Conservation (phyloP, 2,888 invertebrate species). For the Leptinotarsa peninsularis region DNA sequence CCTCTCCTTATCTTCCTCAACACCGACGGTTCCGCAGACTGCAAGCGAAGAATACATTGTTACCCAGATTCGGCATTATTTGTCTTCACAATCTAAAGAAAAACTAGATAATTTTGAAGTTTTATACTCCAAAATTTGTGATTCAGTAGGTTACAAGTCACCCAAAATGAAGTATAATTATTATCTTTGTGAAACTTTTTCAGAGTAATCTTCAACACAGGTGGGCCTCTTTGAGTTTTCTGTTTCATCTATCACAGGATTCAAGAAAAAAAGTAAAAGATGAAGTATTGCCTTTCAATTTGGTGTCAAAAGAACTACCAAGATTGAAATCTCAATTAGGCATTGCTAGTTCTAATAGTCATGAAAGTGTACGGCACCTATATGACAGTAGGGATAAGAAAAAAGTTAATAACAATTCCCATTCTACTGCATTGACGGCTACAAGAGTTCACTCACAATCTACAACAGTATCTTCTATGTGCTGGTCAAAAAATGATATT, state of each 20-base stretch:
- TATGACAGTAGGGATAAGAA: conserved; percentile 49
- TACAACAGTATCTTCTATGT: conserved; percentile 54
- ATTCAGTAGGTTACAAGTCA: conserved; percentile 54
- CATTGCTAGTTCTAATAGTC: conserved; percentile 53
- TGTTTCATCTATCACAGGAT: conserved; percentile 53
- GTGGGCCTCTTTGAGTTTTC: conserved; percentile 57
- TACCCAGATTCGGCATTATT: conserved; percentile 54
- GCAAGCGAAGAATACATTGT: conserved; percentile 55
- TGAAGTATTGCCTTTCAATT: conserved; percentile 45
- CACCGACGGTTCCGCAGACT: conserved; percentile 39
- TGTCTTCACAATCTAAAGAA: conserved; percentile 52
- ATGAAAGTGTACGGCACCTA: conserved; percentile 56
- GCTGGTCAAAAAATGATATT: conserved; percentile 57
- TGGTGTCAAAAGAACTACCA: conserved; percentile 53
- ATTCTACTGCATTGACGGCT: conserved; percentile 32
- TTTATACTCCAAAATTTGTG: conserved; percentile 59
- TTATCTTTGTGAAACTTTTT: conserved; percentile 32
- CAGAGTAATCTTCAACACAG: conserved; percentile 59
- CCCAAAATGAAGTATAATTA: too few relatives aligned
- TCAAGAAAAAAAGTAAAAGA: conserved; percentile 32
- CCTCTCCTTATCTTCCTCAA: conserved; percentile 47
- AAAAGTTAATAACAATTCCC: conserved; percentile 42
- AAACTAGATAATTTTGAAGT: conserved; percentile 60
- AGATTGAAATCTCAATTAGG: conserved; percentile 47
- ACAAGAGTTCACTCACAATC: conserved; percentile 48